A percentile compares a stretch with the other conserved stretches of the same genome.
Evolutionary conservation across 1,140 invertebrate genomes (phyloP).

Genomic region (Leptopilina clavipes): DNA sequence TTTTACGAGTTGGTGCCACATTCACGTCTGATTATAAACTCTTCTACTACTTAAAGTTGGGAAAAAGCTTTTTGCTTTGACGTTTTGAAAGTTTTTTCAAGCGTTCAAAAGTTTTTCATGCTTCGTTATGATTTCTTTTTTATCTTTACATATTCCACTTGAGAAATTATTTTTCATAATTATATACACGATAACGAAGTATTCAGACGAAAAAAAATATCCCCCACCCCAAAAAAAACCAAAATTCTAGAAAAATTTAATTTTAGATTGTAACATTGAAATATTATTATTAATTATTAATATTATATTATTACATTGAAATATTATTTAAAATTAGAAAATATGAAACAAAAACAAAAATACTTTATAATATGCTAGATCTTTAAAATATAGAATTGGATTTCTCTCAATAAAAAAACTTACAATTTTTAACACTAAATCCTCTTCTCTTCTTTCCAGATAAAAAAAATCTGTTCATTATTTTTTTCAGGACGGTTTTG

Average conservation of each 20-base stretch:
- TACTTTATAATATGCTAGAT: too few species aligned
- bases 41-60: constrained; percentile 29
- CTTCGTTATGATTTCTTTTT: constrained; percentile 15
- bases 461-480: constrained; percentile 38
- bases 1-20: constrained; percentile 22
- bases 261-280: too few species aligned
- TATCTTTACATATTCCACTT: not conserved
- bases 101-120: constrained; percentile 5
- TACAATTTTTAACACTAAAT: not conserved
- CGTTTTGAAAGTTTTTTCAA: not conserved
- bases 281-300: too few species aligned
- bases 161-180: not conserved
- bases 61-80: constrained; percentile 9
- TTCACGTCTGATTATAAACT: constrained; percentile 35
- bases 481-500: constrained; percentile 89
- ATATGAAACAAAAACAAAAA: too few species aligned
- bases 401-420: too few species aligned
- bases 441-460: not conserved
- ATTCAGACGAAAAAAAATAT: too few species aligned
- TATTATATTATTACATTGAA: too few species aligned
- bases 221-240: not conserved
- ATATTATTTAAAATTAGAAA: too few species aligned
- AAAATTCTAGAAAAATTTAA: not conserved
- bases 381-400: too few species aligned
- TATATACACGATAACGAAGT: not conserved